A percentile compares a stretch with the other conserved stretches of the same genome.
Evolutionary conservation across 2,888 invertebrate species (phyloP).

Genomic region (Drosophila setosimentum): DNA sequence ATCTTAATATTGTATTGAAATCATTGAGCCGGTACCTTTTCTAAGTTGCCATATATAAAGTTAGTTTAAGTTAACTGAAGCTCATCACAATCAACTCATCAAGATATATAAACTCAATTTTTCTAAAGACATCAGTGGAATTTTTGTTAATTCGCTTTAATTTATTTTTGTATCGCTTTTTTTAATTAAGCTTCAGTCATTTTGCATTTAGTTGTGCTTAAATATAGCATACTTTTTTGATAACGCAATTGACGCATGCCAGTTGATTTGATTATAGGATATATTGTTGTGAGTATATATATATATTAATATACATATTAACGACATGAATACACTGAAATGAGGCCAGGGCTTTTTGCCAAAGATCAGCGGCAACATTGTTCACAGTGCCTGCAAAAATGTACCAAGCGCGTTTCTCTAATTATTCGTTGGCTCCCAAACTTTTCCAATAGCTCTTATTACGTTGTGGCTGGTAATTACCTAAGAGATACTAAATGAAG

Average conservation of each 20-base stretch:
- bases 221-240: slow-evolving; percentile 55
- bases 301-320: neutral
- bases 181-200: neutral
- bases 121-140: neutral
- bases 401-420: neutral
- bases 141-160: neutral
- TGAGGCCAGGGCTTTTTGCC: slow-evolving; percentile 44
- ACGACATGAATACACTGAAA: slow-evolving; percentile 37
- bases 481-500: slow-evolving; percentile 4
- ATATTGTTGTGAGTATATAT: slow-evolving; percentile 1
- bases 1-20: neutral
- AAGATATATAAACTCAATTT: no score
- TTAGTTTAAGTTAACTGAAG: neutral
- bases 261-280: slow-evolving; percentile 33
- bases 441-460: neutral
- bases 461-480: neutral
- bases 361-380: slow-evolving; percentile 37
- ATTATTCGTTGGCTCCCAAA: neutral
- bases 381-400: slow-evolving; percentile 2
- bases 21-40: neutral
- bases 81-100: neutral
- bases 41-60: neutral
- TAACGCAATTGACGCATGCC: neutral
- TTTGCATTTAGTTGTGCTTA: neutral
- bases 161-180: neutral